phyloP scores from a whole-genome alignment of 2,888 invertebrate genomes.

The Lomographa bimaculata region DNA sequence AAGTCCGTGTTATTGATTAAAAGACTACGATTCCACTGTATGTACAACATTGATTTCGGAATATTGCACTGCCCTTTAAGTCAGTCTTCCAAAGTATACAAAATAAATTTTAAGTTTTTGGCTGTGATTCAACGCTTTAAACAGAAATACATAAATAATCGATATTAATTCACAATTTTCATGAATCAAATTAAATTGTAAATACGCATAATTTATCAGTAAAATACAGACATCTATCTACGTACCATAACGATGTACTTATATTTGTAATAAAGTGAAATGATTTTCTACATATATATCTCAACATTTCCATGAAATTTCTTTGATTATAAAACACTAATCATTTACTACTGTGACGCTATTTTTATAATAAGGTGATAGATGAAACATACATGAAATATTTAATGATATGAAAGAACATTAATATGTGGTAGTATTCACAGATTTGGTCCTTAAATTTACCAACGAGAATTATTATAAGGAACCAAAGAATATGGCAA shows the following conservation, averaged over 20 bases:
- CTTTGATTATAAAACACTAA: conserved; percentile 51
- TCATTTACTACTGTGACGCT: conserved; percentile 40
- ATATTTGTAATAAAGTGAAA: no score
- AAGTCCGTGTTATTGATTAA: no score
- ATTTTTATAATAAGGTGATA: conserved; percentile 35
- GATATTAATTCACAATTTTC: conserved; percentile 12
- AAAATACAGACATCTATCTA: no score
- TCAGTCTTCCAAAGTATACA: conserved; percentile 65
- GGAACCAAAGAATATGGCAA: conserved; percentile 17
- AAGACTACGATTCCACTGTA: no score
- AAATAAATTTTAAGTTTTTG: no score
- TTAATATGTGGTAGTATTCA: conserved; percentile 53
- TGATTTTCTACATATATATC: conserved; percentile 22
- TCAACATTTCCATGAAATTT: conserved; percentile 22
- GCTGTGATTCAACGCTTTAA: no score
- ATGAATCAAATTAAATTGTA: no score
- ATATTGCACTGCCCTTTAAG: conserved; percentile 76
- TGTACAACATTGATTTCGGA: neutral
- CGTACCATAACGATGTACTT: no score
- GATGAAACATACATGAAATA: conserved; percentile 42
- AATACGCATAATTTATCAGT: no score
- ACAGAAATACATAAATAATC: conserved; percentile 2
- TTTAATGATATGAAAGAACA: conserved; percentile 64
- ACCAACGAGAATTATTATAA: conserved; percentile 48
- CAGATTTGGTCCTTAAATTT: conserved; percentile 69